These are phyloP conservation scores for Austrolebias charrua DNA, from an alignment of 2,797 vertebrate genomes.

Conservation along the genomic window DNA sequence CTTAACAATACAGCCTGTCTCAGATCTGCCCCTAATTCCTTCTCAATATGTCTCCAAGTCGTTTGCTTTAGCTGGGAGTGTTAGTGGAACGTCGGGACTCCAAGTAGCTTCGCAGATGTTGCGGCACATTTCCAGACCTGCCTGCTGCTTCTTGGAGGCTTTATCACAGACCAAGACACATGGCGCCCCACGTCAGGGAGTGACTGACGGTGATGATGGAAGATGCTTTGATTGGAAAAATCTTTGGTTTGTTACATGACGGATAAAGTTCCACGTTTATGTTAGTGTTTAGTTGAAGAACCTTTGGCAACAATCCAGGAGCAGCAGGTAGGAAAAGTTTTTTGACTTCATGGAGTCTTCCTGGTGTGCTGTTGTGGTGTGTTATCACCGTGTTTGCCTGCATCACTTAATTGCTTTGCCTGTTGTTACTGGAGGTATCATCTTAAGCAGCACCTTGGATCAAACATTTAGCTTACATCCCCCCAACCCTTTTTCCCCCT, in stretches of 20 bases:
- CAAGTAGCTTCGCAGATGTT: slow-evolving; percentile 81
- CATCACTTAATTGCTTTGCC: not conserved
- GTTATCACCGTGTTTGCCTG: not conserved
- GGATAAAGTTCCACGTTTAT: slow-evolving; percentile 4
- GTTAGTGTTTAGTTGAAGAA: not conserved
- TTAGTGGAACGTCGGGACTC: slow-evolving; percentile 61
- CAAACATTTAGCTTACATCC: too few species aligned
- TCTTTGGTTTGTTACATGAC: slow-evolving; percentile 41
- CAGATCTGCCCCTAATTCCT: slow-evolving; percentile 77
- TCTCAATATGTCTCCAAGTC: slow-evolving; percentile 78
- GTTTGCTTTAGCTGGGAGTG: slow-evolving; percentile 73
- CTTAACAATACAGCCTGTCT: slow-evolving; percentile 74
- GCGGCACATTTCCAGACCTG: slow-evolving; percentile 65
- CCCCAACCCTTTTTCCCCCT: too few species aligned
- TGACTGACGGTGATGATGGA: slow-evolving; percentile 65
- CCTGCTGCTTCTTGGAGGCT: slow-evolving; percentile 49
- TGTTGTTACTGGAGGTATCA: not conserved
- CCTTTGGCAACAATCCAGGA: not conserved
- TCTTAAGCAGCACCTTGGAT: not conserved
- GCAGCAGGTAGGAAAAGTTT: not conserved
- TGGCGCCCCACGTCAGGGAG: slow-evolving; percentile 67
- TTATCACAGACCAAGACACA: slow-evolving; percentile 61
- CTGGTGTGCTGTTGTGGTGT: not conserved
- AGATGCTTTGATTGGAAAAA: slow-evolving; percentile 55
- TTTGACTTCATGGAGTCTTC: too few species aligned